phyloP scores from a whole-genome alignment of 2,113 vertebrate genomes.

The Dinomys branickii region DNA sequence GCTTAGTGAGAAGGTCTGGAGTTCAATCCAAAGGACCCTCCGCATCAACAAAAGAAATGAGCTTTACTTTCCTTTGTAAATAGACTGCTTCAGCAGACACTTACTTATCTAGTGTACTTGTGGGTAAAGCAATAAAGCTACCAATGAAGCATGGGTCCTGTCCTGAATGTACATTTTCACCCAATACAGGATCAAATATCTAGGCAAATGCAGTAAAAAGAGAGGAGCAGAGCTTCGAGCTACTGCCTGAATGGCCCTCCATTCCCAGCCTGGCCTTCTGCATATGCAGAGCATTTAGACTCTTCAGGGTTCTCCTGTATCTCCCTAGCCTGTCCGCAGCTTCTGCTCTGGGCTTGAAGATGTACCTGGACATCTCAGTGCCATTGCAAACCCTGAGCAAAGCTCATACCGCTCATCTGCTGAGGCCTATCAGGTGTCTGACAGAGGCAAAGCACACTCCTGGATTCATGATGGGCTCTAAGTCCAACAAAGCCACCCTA shows the following conservation, averaged over 20 bases:
- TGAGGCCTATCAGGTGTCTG: no score
- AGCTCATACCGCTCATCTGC: not conserved
- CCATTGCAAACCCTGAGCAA: not conserved
- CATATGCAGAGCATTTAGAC: fast-evolving
- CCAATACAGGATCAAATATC: not conserved
- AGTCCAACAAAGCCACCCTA: not conserved
- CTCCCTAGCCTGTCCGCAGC: not conserved
- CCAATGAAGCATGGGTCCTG: fast-evolving
- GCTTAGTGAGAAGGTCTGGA: not conserved
- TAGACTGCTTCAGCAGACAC: not conserved
- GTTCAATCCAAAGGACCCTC: not conserved
- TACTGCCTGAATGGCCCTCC: not conserved
- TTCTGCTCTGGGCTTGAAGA: not conserved
- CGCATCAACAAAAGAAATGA: no score
- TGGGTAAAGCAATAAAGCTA: no score
- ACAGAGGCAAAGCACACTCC: not conserved
- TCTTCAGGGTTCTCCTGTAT: fast-evolving
- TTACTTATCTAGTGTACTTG: fast-evolving
- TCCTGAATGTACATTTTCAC: not conserved
- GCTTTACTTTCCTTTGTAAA: not conserved
- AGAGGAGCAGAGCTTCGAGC: not conserved
- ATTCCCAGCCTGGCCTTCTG: fast-evolving
- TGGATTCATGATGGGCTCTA: not conserved
- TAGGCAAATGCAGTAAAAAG: fast-evolving
- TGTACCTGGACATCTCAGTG: fast-evolving